Evolutionary conservation across 2,888 invertebrate genomes (phyloP).

Genomic region (Eupithecia insigniata): DNA sequence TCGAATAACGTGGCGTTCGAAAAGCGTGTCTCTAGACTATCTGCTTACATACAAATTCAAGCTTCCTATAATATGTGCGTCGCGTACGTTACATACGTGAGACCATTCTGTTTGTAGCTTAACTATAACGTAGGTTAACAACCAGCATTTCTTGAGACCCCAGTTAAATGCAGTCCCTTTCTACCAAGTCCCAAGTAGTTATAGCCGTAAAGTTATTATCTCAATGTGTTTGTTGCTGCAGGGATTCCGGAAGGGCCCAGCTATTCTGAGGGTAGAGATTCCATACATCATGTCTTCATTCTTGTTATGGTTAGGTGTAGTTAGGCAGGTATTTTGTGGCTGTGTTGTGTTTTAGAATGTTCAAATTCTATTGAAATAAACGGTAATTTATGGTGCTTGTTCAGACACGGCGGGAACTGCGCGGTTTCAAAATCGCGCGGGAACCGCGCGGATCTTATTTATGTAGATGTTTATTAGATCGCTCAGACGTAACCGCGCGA

Average conservation of each 20-base stretch:
- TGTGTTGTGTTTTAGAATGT: slow-evolving; percentile 1
- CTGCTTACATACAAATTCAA: not conserved
- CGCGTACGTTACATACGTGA: not conserved
- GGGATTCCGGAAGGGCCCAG: slow-evolving; percentile 30
- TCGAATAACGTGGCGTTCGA: not conserved
- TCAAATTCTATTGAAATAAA: not conserved
- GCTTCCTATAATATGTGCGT: not conserved
- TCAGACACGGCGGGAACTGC: too few species aligned
- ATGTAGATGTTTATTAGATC: too few species aligned
- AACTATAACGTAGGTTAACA: not conserved
- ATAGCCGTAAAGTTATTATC: slow-evolving; percentile 20
- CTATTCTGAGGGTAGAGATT: slow-evolving; percentile 30
- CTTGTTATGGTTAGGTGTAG: slow-evolving; percentile 9
- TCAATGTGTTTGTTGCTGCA: slow-evolving; percentile 1
- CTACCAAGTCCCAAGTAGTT: slow-evolving; percentile 13
- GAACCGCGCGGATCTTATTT: too few species aligned
- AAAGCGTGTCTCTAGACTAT: too few species aligned
- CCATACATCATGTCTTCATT: slow-evolving; percentile 29
- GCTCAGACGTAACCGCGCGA: too few species aligned
- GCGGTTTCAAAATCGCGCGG: too few species aligned
- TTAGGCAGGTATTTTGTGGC: not conserved
- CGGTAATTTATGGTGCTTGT: too few species aligned
- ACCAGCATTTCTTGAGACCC: slow-evolving; percentile 9
- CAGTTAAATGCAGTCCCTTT: not conserved
- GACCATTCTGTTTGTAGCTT: not conserved